phyloP scores from a whole-genome alignment of 2,113 vertebrate species.

The Alces alces region DNA sequence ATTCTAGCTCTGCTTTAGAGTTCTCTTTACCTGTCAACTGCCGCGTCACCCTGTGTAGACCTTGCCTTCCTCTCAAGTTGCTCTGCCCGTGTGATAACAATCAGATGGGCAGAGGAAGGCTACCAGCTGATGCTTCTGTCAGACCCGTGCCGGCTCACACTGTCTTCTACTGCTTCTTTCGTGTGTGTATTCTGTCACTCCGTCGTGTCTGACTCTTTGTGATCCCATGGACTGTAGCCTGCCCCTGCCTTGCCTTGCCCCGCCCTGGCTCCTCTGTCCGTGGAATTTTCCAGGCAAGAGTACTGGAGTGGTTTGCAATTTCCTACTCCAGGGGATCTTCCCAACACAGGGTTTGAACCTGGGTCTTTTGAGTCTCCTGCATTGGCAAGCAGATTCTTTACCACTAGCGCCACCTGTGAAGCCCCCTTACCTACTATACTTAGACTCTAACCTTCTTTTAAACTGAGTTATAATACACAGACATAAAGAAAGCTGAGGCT shows the following conservation, averaged over 20 bases:
- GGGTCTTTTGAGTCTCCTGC: not conserved
- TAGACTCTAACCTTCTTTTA: not conserved
- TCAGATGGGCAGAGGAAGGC: not conserved
- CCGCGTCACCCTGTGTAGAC: not conserved
- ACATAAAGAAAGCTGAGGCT: not conserved
- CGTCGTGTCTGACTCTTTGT: not conserved
- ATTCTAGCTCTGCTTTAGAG: not conserved
- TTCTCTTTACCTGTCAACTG: not conserved
- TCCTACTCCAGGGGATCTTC: not conserved
- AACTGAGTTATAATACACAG: not conserved
- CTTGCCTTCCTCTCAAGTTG: not conserved
- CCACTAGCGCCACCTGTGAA: not conserved
- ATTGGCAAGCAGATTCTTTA: not conserved
- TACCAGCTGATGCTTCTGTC: not conserved
- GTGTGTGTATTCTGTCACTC: not conserved
- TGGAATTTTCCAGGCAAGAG: not conserved
- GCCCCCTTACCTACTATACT: not conserved
- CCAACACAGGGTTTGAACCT: not conserved
- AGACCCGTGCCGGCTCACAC: not conserved
- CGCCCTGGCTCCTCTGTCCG: fast-evolving
- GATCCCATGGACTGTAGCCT: not conserved
- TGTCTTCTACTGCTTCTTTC: not conserved
- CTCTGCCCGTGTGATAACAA: not conserved
- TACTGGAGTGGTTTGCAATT: not conserved
- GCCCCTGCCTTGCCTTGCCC: too few species aligned